Percentiles rank a stretch among this genome's conserved stretches.
Evolutionary conservation across 2,797 vertebrate species (phyloP).

Genomic region (Leptoclinus maculatus): DNA sequence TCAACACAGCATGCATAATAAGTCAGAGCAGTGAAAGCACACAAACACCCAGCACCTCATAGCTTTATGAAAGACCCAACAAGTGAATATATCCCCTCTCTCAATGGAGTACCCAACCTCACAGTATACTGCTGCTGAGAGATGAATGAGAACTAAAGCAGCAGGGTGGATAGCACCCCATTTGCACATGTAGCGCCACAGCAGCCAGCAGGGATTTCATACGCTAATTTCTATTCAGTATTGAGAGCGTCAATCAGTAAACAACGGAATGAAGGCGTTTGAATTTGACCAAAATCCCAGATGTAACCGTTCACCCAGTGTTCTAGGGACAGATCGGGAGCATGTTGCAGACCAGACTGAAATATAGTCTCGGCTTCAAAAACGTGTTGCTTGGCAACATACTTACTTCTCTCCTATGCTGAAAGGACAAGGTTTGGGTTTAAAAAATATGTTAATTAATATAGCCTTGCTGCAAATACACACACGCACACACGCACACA

Average conservation of each 20-base stretch:
- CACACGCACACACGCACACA: too few relatives aligned
- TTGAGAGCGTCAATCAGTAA: constrained; percentile 4
- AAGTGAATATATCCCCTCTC: constrained; percentile 26
- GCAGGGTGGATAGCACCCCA: constrained; percentile 60
- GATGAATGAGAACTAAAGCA: constrained; percentile 68
- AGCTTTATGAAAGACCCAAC: constrained; percentile 49
- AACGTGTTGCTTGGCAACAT: constrained; percentile 65
- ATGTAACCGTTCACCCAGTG: neutral
- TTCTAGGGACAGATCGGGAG: neutral
- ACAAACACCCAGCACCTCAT: constrained; percentile 41
- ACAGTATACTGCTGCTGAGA: constrained; percentile 45
- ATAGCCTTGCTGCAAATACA: neutral
- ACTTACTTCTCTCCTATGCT: neutral
- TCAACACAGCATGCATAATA: constrained; percentile 65
- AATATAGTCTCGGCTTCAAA: neutral
- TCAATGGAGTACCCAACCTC: constrained; percentile 39
- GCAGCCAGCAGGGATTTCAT: constrained; percentile 57
- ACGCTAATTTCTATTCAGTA: constrained; percentile 67
- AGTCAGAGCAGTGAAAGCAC: constrained; percentile 34
- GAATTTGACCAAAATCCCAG: constrained; percentile 3
- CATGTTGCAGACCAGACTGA: neutral
- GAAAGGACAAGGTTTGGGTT: neutral
- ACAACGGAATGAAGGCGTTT: constrained; percentile 24
- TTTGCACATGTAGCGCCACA: constrained; percentile 75
- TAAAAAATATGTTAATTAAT: neutral